These are phyloP conservation scores for Cisticola juncidis DNA, from an alignment of 2,113 vertebrate species.

Conservation along the genomic window DNA sequence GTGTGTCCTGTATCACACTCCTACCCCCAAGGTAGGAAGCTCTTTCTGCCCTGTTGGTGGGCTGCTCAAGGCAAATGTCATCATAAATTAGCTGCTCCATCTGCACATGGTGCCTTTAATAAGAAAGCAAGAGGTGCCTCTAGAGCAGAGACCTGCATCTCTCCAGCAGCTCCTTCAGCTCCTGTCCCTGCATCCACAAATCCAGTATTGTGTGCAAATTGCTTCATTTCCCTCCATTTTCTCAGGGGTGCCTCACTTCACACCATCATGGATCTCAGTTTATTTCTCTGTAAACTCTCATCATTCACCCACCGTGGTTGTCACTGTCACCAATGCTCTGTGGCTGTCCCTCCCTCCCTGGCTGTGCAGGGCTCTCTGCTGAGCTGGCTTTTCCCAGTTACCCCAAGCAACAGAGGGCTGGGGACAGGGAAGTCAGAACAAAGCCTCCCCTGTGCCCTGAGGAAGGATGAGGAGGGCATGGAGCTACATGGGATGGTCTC, in stretches of 20 bases:
- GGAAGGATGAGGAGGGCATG: background rate
- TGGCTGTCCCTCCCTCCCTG: background rate
- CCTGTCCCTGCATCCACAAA: rapidly evolving
- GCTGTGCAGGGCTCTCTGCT: background rate
- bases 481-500: background rate
- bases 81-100: background rate
- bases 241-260: background rate
- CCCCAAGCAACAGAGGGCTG: background rate
- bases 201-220: background rate
- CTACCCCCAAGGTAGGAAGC: rapidly evolving
- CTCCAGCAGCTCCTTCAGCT: background rate
- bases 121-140: rapidly evolving
- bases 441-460: background rate
- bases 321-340: background rate
- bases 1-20: rapidly evolving
- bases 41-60: background rate
- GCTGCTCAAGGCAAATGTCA: background rate
- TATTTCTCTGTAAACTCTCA: background rate
- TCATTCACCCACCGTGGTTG: background rate
- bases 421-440: background rate
- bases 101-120: background rate
- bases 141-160: background rate
- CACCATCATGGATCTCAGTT: background rate
- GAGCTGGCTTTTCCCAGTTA: background rate
- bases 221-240: background rate